Evolutionary conservation across 2,888 invertebrate species (phyloP), one percentile per base, ranked within the genome.

Genomic region (Barypeithes pellucidus): DNA sequence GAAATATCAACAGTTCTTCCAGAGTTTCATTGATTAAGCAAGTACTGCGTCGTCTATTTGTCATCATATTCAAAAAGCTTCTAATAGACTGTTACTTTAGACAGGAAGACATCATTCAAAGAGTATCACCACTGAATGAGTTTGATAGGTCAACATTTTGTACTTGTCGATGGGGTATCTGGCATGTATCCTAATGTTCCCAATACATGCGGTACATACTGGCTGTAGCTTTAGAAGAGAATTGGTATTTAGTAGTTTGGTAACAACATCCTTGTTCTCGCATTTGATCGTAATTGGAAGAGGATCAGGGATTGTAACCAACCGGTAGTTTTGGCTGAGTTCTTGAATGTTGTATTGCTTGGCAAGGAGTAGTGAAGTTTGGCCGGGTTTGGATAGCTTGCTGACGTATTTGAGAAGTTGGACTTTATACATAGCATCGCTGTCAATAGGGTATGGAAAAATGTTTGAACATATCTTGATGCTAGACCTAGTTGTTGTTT

Each of bases 361-460:
- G 24, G 24, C 24, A n/a, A 50, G 9, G 12, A 65, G n/a, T 3
- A 65, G n/a, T 18, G 29, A 24, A 12, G 36, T 8, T 18, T 66
- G 39, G 41, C 67, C 24, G 2, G 57, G 57, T 57, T 47, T 57
- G n/a, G 43, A 45, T 12, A 65, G 24, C 14, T 29, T 5, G 14
- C 22, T 24, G 29, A 14, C 16, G 24, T 22, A 43, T 71, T 54
- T 66, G 7, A 71, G n/a, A 4, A 71, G 59, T 29, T 74, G 61
- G 0, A 62, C 67, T 74, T 71, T 57, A 39, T 59, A 67, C 8
- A 71, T 61, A 8, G 70, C 67, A 43, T 74, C 61, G 14, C 57
- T 70, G 29, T 74, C 74, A 12, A 70, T 70, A 3, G 71, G 67
- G 50, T 71, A 62, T 1, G 62, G 52, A 24, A 69, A 36, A 7